phyloP scores from a whole-genome alignment of 2,113 vertebrate species.

The Circaetus gallicus region DNA sequence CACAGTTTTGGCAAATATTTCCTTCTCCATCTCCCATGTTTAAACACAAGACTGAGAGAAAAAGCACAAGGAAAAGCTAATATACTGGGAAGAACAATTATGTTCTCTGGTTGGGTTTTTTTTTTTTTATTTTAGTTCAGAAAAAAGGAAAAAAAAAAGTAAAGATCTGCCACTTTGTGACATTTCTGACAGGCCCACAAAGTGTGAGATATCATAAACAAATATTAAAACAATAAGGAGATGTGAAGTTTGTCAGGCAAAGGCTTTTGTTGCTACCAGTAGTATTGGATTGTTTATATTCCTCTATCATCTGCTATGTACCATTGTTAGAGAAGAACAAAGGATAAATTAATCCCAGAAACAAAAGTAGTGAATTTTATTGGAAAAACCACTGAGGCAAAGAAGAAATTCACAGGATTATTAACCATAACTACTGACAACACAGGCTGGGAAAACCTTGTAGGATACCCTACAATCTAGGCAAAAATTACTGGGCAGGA shows the following conservation, averaged over 20 bases:
- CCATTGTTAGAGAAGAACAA: neutral
- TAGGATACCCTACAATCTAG: neutral
- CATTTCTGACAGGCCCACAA: neutral
- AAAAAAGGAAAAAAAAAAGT: neutral
- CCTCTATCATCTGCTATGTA: neutral
- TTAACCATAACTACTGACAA: neutral
- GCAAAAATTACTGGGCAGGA: neutral
- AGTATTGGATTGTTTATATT: neutral
- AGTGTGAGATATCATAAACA: neutral
- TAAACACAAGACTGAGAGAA: neutral
- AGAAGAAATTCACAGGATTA: neutral
- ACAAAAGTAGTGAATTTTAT: neutral
- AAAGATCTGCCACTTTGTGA: neutral
- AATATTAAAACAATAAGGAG: neutral
- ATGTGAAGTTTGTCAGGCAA: neutral
- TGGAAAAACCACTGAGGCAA: neutral
- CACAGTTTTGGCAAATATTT: slow-evolving; percentile 6
- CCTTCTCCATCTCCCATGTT: neutral
- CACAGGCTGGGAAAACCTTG: neutral
- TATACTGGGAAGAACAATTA: neutral
- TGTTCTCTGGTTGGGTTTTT: neutral
- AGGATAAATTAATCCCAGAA: neutral
- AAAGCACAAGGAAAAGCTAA: neutral
- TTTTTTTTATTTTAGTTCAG: neutral
- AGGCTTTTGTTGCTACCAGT: neutral